These are phyloP conservation scores for Drosophila picticornis DNA, from an alignment of 2,888 invertebrate genomes.

Conservation along the genomic window DNA sequence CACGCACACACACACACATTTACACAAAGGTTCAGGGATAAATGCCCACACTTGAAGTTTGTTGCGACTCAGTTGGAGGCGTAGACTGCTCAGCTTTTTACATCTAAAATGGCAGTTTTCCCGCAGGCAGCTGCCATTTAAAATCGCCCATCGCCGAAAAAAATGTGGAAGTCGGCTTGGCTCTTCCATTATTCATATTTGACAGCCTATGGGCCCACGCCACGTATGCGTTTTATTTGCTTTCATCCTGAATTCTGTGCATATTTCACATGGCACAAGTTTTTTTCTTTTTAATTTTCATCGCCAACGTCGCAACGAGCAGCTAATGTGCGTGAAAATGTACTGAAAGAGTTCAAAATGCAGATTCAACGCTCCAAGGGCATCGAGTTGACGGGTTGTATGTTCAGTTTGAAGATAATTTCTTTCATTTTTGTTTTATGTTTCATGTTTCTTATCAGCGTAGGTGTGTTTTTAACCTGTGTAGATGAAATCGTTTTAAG, in stretches of 20 bases:
- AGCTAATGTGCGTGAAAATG: constrained; percentile 64
- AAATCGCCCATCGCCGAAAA: constrained; percentile 18
- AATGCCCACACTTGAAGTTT: constrained; percentile 57
- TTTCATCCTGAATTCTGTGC: constrained; percentile 65
- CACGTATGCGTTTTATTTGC: constrained; percentile 75
- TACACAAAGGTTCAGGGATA: constrained; percentile 1
- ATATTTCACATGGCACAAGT: constrained; percentile 60
- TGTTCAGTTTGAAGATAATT: not conserved
- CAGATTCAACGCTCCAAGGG: not conserved
- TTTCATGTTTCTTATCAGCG: not conserved
- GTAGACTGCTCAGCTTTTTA: constrained; percentile 46
- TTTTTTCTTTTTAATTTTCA: constrained; percentile 13
- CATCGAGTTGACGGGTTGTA: not conserved
- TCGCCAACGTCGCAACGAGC: constrained; percentile 35
- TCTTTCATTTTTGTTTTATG: not conserved
- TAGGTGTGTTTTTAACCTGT: not conserved
- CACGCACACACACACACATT: not conserved
- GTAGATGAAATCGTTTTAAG: not conserved
- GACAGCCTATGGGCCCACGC: constrained; percentile 68
- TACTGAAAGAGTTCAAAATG: constrained; percentile 25
- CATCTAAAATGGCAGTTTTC: constrained; percentile 69
- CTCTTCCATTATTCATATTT: constrained; percentile 72
- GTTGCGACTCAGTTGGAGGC: constrained; percentile 48
- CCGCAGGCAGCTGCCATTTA: constrained; percentile 61
- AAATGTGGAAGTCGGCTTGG: constrained; percentile 28